Evolutionary conservation across 1,140 invertebrate genomes (phyloP), one percentile per base, ranked within the genome.

Genomic region (Nephila pilipes): DNA sequence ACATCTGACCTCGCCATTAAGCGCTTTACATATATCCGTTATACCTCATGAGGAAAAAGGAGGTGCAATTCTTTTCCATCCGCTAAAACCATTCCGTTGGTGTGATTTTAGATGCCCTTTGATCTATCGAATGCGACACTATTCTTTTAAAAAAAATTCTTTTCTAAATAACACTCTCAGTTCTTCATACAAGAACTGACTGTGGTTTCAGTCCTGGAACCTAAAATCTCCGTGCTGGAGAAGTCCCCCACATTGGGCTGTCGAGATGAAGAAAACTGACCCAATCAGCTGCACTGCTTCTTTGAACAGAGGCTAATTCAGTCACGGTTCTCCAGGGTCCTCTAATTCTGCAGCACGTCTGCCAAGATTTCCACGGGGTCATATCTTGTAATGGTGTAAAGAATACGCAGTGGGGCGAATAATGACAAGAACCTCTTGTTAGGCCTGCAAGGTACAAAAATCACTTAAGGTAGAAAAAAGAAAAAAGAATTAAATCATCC

Each of bases 321-420:
- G 81, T 83, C 81, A 29, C 46, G 54, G 54, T 57, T 5, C 46
- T 57, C 54, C 12, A 83, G 81, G 81, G 81, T 57, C 22, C 46
- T 57, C 36, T 83, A 83, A 83, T 55, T 55, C 36, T 54, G 36
- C 36, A 81, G 46, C 22, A 36, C 29, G n/a, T 8, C 29, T n/a
- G 25, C n/a, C 38, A 29, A 55, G 81, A 83, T 83, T 83, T 83
- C 81, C 81, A 29, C 46, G 54, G 81, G 81, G 46, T 29, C 46
- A 20, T 83, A 83, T 83, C 81, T 54, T 16, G 6, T 83, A 46
- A 55, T 46, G 38, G 20, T 18, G 38, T 2, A 10, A n/a, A 54
- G 32, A 20, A 20, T 29, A 18, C 6, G 25, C 69, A 36, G 3
- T 20, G 14, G 29, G 29, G 69, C 69, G 29, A 75, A 36, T 32